phyloP scores from a whole-genome alignment of 2,888 invertebrate genomes.

The Erebia epiphron region DNA sequence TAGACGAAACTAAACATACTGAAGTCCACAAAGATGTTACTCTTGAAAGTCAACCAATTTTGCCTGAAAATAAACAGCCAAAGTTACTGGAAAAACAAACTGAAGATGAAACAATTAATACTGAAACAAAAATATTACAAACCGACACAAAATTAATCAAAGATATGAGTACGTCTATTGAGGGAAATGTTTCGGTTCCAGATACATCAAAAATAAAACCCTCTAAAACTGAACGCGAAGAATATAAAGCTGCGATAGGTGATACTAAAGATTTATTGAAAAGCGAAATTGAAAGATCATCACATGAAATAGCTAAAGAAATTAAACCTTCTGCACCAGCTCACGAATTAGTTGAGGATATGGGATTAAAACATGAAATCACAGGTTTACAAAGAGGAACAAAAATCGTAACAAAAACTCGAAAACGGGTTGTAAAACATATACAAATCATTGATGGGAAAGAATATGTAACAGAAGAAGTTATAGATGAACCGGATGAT shows the following conservation, averaged over 20 bases:
- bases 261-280: conserved; percentile 25
- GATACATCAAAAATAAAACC: not conserved
- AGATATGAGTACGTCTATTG: not conserved
- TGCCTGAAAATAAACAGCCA: not conserved
- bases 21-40: not conserved
- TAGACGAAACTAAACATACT: not conserved
- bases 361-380: not conserved
- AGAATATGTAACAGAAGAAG: conserved; percentile 77
- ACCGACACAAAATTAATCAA: not conserved
- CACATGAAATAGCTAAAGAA: conserved; percentile 15
- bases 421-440: conserved; percentile 87
- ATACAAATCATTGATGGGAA: conserved; percentile 91
- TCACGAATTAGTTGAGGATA: not conserved
- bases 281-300: conserved; percentile 20
- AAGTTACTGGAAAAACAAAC: not conserved
- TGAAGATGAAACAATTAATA: not conserved
- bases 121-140: not conserved
- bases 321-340: conserved; percentile 11
- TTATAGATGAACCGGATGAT: conserved; percentile 91
- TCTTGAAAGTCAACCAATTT: not conserved
- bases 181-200: not conserved
- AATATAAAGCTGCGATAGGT: conserved; percentile 3
- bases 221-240: not conserved
- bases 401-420: conserved; percentile 4
- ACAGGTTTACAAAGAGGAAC: not conserved